phyloP scores from a whole-genome alignment of 2,888 invertebrate species.

The Tiliacea aurago region DNA sequence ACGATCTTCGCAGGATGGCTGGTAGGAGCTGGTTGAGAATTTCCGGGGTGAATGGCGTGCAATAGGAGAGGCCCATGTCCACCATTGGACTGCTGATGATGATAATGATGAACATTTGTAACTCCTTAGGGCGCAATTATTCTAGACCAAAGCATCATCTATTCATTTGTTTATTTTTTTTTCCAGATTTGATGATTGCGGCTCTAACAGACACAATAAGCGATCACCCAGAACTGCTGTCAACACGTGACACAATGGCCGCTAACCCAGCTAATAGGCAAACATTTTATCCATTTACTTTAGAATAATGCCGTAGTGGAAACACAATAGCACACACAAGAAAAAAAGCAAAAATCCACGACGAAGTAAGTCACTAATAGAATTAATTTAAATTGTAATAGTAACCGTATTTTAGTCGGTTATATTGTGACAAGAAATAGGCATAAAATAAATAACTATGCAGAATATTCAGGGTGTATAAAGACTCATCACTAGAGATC shows the following conservation, averaged over 20 bases:
- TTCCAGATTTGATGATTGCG: constrained; percentile 93
- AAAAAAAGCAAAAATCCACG: constrained; percentile 43
- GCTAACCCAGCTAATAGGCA: constrained; percentile 84
- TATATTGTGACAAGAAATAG: constrained; percentile 9
- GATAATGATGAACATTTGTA: neutral
- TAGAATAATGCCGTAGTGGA: constrained; percentile 61
- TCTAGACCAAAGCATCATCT: neutral
- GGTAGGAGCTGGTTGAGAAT: neutral
- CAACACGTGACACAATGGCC: constrained; percentile 89
- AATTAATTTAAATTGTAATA: constrained; percentile 13
- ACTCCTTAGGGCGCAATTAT: neutral
- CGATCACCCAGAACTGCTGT: constrained; percentile 93
- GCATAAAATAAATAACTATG: neutral
- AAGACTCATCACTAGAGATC: neutral
- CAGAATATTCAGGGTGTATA: neutral
- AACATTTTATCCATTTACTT: constrained; percentile 64
- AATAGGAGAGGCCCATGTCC: neutral
- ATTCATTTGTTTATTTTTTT: neutral
- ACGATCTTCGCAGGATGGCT: neutral
- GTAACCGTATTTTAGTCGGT: neutral
- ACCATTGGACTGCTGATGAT: neutral
- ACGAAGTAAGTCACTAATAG: constrained; percentile 52
- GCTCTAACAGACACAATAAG: constrained; percentile 93
- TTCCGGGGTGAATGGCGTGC: no score
- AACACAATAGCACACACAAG: constrained; percentile 46